Evolutionary conservation across 2,113 vertebrate species (phyloP).

Genomic region (Microtus ochrogaster): DNA sequence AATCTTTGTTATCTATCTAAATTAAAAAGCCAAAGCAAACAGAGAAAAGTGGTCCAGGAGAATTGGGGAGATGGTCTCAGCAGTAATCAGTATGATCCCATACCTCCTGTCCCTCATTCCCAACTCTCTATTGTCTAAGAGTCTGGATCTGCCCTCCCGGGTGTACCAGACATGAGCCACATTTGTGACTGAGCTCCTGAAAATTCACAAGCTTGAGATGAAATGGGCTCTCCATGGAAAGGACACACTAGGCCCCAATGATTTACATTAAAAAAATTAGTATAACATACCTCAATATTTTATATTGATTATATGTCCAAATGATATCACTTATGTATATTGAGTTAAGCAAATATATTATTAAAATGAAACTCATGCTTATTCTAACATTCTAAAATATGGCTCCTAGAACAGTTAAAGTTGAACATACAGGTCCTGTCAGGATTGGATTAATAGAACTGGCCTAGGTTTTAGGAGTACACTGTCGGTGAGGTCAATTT

Average conservation of each 20-base stretch:
- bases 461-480: neutral
- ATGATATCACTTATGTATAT: neutral
- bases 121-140: neutral
- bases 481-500: neutral
- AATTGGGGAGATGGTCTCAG: neutral
- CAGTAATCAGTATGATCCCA: neutral
- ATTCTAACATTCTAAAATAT: neutral
- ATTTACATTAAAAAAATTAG: neutral
- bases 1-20: neutral
- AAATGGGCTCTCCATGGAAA: neutral
- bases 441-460: neutral
- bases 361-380: constrained; percentile 31
- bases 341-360: neutral
- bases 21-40: constrained; percentile 10
- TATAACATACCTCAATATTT: neutral
- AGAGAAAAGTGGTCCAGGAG: neutral
- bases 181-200: neutral
- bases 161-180: neutral
- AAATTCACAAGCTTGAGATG: neutral
- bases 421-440: no score
- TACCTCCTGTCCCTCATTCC: no score
- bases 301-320: neutral
- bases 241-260: neutral
- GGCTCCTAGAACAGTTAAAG: neutral
- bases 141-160: neutral